A percentile compares a stretch with the other conserved stretches of the same genome.
Evolutionary conservation across 2,888 invertebrate species (phyloP).

Genomic region (Amblyjoppa proteus): DNA sequence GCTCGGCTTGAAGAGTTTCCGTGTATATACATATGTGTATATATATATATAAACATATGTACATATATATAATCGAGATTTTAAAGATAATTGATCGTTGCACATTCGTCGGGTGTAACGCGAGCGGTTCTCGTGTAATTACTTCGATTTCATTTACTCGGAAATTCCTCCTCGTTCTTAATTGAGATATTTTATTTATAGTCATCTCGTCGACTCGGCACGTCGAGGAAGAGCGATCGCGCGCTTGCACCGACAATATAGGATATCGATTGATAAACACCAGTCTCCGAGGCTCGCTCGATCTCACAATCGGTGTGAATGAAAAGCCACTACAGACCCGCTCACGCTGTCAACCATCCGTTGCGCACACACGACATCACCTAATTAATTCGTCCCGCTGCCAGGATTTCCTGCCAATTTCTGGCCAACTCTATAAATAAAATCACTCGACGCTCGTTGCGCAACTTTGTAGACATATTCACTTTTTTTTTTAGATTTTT

Average conservation of each 20-base stretch:
- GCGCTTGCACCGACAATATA: neutral
- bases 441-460: conserved; percentile 38
- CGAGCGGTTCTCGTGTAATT: too few relatives aligned
- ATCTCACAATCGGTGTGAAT: conserved; percentile 57
- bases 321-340: conserved; percentile 29
- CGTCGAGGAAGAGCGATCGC: neutral
- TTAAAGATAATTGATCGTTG: conserved; percentile 40
- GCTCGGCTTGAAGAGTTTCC: conserved; percentile 2
- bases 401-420: conserved; percentile 66
- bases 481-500: conserved; percentile 31
- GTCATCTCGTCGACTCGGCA: neutral
- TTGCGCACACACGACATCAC: conserved; percentile 20
- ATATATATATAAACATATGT: neutral
- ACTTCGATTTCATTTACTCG: neutral
- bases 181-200: conserved; percentile 35
- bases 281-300: conserved; percentile 19
- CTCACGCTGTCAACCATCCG: neutral
- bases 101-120: neutral
- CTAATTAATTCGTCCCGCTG: conserved; percentile 60
- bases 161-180: neutral
- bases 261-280: conserved; percentile 54
- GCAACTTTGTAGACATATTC: conserved; percentile 28
- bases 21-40: neutral
- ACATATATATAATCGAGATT: neutral
- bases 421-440: conserved; percentile 51